Evolutionary conservation across 2,113 vertebrate species (phyloP).

Genomic region (Psephotus haematonotus): DNA sequence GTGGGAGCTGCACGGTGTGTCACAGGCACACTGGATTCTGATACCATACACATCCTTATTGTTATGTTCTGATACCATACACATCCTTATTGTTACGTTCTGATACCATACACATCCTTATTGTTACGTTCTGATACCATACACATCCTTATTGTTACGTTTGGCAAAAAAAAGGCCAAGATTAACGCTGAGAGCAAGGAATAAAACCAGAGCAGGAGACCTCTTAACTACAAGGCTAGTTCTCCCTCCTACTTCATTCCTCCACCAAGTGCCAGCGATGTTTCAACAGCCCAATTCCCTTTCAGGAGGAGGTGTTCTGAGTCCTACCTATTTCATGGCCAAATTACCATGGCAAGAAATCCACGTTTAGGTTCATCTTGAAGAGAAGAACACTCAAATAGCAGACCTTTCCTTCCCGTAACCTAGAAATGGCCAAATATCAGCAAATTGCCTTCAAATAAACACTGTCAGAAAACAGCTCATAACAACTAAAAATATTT

Average conservation of each 20-base stretch:
- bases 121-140: background rate
- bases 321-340: background rate
- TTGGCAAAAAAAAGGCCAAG: background rate
- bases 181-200: fast-evolving
- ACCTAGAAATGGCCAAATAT: background rate
- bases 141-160: background rate
- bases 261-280: background rate
- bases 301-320: background rate
- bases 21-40: fast-evolving
- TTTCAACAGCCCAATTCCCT: background rate
- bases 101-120: background rate
- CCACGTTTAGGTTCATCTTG: background rate
- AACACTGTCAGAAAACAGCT: background rate
- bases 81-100: background rate
- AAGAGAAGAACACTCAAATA: background rate
- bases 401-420: background rate
- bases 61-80: background rate
- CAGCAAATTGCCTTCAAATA: background rate
- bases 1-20: background rate
- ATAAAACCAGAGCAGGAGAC: background rate
- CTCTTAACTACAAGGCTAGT: background rate
- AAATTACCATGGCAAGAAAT: background rate
- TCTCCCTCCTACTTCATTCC: background rate
- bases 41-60: background rate
- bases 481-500: background rate